Evolutionary conservation across 2,888 invertebrate species (phyloP), one percentile per base, ranked within the genome.

Genomic region (Muschampia plurimacula): DNA sequence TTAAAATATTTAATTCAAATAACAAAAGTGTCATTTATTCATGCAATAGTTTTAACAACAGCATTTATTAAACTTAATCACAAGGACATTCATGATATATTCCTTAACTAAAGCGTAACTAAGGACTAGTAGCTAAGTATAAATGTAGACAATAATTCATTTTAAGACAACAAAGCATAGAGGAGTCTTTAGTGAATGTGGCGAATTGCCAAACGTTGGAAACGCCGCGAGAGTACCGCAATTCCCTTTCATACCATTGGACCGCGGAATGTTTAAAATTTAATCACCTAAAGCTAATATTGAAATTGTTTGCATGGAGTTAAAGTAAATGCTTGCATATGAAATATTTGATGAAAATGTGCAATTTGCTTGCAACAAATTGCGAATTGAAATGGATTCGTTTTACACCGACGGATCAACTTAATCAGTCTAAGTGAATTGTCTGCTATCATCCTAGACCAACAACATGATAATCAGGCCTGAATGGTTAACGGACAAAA

Each of bases 261-360:
- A 72, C 60, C 67, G 67, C 62, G 62, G 67, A 72, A 72, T 72
- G 67, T 62, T 67, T 55, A 72, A 71, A 71, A 71, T 71, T 71
- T 71, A 71, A 71, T 71, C 70, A 52, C 57, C 66, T 5, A 46
- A 67, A 41, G 67, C 52, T 62, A 67, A 72, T 72, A 62, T 62
- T 57, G 70, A 72, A 72, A 67, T 72, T 72, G 72, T 72, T 72
- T 52, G 60, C 66, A 72, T 52, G 41, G 41, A 72, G 41, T 60
- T 49, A 13, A 59, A 41, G 71, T 39, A 15, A 62, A 62, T 52
- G 46, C 65, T 44, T 70, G 70, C 64, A 71, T 32, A 36, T 65
- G 65, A 57, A 64, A 65, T 70, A 63, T 41, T 64, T 57, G 39
- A 64, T 32, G 55, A 70, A 32, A 52, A 41, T 55, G 57, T 46